Evolutionary conservation across 2,113 vertebrate genomes (phyloP).

Genomic region (Cricetomys ansorgei): DNA sequence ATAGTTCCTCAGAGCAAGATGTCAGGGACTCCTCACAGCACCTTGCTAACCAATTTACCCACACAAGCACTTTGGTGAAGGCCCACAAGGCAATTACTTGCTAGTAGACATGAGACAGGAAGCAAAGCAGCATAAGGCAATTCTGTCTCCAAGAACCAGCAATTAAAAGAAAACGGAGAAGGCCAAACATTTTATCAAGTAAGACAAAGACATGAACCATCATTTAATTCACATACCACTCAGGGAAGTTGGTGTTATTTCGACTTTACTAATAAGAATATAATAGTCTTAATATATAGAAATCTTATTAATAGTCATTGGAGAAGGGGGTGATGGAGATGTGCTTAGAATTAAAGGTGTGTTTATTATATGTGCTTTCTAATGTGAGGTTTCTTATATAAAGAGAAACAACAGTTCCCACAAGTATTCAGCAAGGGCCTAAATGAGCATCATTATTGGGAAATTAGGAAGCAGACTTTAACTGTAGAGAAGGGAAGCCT

Average conservation of each 20-base stretch:
- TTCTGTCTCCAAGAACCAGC: background rate
- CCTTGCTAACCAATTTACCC: background rate
- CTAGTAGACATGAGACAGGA: background rate
- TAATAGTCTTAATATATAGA: background rate
- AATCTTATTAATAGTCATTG: background rate
- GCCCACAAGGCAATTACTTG: constrained; percentile 45
- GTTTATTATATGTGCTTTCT: background rate
- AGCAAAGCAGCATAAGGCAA: background rate
- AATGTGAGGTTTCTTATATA: background rate
- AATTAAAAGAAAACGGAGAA: background rate
- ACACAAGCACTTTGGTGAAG: background rate
- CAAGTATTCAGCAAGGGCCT: background rate
- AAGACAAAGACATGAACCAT: background rate
- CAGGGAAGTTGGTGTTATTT: background rate
- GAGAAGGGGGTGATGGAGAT: background rate
- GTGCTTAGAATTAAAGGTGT: background rate
- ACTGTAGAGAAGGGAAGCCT: background rate
- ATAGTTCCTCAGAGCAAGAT: background rate
- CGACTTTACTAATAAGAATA: background rate
- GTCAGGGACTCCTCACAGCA: background rate
- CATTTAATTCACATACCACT: background rate
- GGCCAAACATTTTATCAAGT: background rate
- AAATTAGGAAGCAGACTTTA: background rate
- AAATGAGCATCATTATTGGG: background rate
- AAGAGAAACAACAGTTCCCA: background rate